Conservation (phyloP, 2,888 invertebrate genomes). For the Griposia aprilina region DNA sequence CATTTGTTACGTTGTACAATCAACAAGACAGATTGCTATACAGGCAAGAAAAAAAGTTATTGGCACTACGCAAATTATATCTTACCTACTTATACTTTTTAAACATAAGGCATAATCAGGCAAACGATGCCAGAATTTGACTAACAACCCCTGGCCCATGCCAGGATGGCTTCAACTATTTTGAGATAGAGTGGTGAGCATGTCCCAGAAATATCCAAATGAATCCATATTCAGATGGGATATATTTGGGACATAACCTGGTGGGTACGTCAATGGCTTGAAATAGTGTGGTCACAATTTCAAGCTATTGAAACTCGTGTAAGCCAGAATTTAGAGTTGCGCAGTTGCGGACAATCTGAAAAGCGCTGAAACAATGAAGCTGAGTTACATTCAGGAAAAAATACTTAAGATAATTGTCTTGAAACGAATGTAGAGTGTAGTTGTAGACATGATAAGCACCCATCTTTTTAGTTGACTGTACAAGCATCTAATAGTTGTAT, state of each 20-base stretch:
- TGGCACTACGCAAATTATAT: background rate
- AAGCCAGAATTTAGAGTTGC: background rate
- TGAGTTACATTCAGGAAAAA: background rate
- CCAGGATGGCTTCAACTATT: background rate
- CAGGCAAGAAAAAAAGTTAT: background rate
- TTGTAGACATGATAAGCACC: background rate
- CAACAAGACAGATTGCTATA: conserved; percentile 4
- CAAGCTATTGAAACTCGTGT: background rate
- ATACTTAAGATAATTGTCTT: background rate
- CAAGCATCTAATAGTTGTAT: conserved; percentile 25
- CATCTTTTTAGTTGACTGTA: conserved; percentile 10
- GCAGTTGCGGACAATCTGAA: background rate
- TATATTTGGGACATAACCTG: no score
- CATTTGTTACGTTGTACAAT: conserved; percentile 42
- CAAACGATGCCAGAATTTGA: background rate
- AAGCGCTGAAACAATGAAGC: background rate
- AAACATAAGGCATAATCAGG: background rate
- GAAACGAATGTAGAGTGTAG: background rate
- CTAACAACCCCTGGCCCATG: background rate
- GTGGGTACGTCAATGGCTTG: no score
- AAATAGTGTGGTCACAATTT: background rate
- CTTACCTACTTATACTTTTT: background rate
- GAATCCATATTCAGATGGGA: background rate
- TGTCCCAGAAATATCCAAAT: background rate
- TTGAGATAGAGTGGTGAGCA: background rate